These are phyloP conservation scores for Theonella swinhoei DNA, from an alignment of 37 sponge, comb jelly and placozoan genomes.

Conservation along the genomic window DNA sequence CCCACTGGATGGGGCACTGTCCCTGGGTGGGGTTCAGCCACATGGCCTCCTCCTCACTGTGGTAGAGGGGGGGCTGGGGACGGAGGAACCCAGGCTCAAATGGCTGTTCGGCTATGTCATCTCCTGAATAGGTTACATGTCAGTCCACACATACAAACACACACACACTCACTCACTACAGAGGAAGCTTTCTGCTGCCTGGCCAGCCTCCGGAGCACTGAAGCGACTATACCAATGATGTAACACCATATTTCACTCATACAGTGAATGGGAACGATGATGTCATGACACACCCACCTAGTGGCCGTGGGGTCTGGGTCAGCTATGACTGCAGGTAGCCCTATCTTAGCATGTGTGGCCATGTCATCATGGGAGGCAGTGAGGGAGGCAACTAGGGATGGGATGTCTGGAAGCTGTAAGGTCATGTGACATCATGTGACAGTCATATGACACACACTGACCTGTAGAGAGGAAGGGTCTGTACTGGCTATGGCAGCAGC, in stretches of 20 bases:
- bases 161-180: slow-evolving; percentile 23
- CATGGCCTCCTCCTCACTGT: slow-evolving; percentile 67
- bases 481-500: slow-evolving; percentile 52
- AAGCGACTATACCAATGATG: neutral
- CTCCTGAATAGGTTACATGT: slow-evolving; percentile 19
- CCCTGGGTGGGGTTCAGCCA: slow-evolving; percentile 92
- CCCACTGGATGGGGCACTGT: slow-evolving; percentile 90
- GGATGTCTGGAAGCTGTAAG: slow-evolving; percentile 25
- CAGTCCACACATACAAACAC: neutral
- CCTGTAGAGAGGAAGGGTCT: slow-evolving; percentile 36
- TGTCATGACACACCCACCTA: neutral
- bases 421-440: no score
- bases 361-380: slow-evolving; percentile 22
- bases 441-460: no score
- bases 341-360: slow-evolving; percentile 18
- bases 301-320: slow-evolving; percentile 52
- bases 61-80: slow-evolving; percentile 89
- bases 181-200: slow-evolving; percentile 58
- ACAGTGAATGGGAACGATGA: neutral
- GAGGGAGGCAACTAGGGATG: slow-evolving; percentile 20
- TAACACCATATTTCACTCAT: neutral
- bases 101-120: slow-evolving; percentile 42
- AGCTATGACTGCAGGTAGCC: slow-evolving; percentile 49
- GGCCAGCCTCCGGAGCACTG: slow-evolving; percentile 11
- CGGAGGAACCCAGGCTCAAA: slow-evolving; percentile 87